Percentiles rank a stretch among this genome's conserved stretches.
Conservation (phyloP, 1,140 invertebrate species). For the Diploscapter pachys region DNA sequence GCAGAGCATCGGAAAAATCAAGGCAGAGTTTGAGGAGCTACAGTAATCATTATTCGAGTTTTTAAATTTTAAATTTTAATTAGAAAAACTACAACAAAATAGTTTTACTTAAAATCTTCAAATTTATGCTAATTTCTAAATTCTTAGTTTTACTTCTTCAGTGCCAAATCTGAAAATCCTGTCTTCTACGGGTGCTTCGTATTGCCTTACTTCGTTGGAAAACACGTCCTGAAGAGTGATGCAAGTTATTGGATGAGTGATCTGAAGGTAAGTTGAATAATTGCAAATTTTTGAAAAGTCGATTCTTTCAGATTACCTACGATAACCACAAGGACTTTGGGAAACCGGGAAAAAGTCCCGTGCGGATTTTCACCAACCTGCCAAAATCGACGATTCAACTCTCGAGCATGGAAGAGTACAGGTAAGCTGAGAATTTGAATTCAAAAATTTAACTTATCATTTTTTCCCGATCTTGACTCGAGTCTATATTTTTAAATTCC, state of each 20-base stretch:
- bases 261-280: slow-evolving; percentile 11
- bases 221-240: slow-evolving; percentile 21
- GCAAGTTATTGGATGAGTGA: slow-evolving; percentile 31
- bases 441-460: too few relatives aligned
- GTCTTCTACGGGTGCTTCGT: slow-evolving; percentile 15
- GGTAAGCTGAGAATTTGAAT: not conserved
- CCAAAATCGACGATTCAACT: slow-evolving; percentile 17
- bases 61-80: too few relatives aligned
- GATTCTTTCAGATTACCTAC: slow-evolving; percentile 19
- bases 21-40: slow-evolving; percentile 1
- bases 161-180: too few relatives aligned
- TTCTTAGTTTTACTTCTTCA: too few relatives aligned
- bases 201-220: slow-evolving; percentile 29
- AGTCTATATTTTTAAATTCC: too few relatives aligned
- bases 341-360: slow-evolving; percentile 21
- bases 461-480: too few relatives aligned
- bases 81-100: too few relatives aligned
- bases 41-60: not conserved
- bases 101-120: too few relatives aligned
- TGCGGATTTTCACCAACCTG: slow-evolving; percentile 30
- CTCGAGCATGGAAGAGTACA: slow-evolving; percentile 14
- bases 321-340: slow-evolving; percentile 30
- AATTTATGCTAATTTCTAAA: too few relatives aligned
- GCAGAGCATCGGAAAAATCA: slow-evolving; percentile 22
- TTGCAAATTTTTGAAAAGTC: not conserved